Percentiles rank a stretch among this genome's conserved stretches.
These are phyloP conservation scores for Clarias macrocephalus DNA, from an alignment of 2,113 vertebrate genomes.

Conservation along the genomic window DNA sequence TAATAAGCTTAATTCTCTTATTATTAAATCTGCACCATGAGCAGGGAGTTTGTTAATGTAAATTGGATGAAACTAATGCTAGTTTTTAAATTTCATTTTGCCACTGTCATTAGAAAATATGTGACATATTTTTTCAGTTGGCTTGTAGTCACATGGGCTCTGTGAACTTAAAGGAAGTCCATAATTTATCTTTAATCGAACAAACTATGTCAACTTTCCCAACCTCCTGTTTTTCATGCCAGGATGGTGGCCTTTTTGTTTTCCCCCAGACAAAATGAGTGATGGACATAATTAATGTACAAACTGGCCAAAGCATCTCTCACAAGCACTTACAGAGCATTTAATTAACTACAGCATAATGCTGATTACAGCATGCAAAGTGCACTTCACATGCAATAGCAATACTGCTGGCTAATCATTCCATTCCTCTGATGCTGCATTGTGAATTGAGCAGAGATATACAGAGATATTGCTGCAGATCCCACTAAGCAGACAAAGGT, in stretches of 20 bases:
- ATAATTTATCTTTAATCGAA: neutral
- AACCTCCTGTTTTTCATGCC: neutral
- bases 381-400: neutral
- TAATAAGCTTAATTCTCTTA: conserved; percentile 1
- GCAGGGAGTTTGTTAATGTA: neutral
- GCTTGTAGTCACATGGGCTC: neutral
- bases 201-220: neutral
- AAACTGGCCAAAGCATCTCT: neutral
- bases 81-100: neutral
- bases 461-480: neutral
- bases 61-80: neutral
- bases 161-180: neutral
- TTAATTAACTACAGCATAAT: neutral
- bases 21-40: conserved; percentile 8
- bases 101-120: neutral
- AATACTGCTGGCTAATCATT: neutral
- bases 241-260: neutral
- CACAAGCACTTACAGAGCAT: neutral
- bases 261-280: neutral
- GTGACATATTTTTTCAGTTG: neutral
- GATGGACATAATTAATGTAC: neutral
- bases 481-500: neutral
- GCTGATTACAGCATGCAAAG: neutral
- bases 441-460: neutral
- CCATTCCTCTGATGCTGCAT: neutral